phyloP scores from a whole-genome alignment of 1,140 invertebrate genomes.

The Ylistrum balloti region DNA sequence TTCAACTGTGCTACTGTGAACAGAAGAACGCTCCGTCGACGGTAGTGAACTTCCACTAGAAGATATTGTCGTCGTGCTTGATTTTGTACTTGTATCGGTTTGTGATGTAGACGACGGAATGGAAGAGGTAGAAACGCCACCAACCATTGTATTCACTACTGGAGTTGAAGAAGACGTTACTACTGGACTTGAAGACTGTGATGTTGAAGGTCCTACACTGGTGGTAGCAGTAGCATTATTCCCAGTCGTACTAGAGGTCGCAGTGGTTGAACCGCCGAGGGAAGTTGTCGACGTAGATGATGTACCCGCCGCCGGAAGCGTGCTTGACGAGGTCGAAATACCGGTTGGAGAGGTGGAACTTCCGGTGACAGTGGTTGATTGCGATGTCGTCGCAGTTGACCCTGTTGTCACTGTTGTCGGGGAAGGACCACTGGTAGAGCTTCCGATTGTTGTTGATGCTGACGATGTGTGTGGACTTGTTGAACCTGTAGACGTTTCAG shows the following conservation, averaged over 20 bases:
- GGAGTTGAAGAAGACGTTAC: background rate
- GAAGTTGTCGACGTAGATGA: background rate
- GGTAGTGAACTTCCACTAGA: too few species aligned
- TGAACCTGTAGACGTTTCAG: background rate
- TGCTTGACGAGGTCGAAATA: background rate
- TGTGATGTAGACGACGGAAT: background rate
- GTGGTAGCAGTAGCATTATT: background rate
- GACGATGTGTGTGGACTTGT: background rate
- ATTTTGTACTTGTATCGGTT: background rate
- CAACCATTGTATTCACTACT: background rate
- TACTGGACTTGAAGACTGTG: background rate
- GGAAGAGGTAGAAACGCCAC: background rate
- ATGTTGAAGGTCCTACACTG: background rate
- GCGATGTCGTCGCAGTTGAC: background rate
- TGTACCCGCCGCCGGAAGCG: background rate
- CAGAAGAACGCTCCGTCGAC: too few species aligned
- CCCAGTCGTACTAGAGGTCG: background rate
- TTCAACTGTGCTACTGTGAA: too few species aligned
- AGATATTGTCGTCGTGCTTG: too few species aligned
- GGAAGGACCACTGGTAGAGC: background rate
- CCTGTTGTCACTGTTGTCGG: background rate
- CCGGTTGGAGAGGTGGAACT: background rate
- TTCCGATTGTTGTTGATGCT: background rate
- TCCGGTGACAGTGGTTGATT: background rate
- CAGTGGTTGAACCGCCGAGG: background rate